A percentile compares a stretch with the other conserved stretches of the same genome.
Conservation (phyloP, 2,113 vertebrate genomes). For the Colaptes auratus region DNA sequence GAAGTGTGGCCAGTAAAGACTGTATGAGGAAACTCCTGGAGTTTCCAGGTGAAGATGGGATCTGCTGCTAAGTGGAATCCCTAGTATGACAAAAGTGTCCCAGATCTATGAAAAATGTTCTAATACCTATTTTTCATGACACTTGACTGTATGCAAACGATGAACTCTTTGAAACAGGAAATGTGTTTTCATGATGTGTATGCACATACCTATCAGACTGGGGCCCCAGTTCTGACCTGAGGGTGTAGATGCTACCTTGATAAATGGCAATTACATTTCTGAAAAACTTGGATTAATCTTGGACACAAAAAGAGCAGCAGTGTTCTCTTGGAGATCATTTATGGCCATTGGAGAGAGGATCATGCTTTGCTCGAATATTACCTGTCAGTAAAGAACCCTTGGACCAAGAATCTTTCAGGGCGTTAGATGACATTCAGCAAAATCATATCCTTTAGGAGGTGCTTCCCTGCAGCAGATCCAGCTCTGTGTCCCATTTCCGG, state of each 20-base stretch:
- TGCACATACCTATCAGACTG: neutral
- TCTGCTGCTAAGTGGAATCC: neutral
- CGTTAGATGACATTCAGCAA: constrained; percentile 43
- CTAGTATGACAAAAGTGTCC: neutral
- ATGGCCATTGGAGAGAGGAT: constrained; percentile 4
- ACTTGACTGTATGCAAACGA: neutral
- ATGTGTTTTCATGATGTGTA: constrained; percentile 1
- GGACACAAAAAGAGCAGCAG: neutral
- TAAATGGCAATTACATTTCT: constrained; percentile 33
- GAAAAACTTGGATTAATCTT: constrained; percentile 8
- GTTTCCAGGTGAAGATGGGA: neutral
- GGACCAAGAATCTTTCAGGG: constrained; percentile 27
- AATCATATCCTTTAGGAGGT: constrained; percentile 46
- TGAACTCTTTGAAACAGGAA: constrained; percentile 15
- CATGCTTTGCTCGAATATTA: constrained; percentile 35
- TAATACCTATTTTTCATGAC: neutral
- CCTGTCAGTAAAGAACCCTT: constrained; percentile 49
- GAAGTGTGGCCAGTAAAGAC: neutral
- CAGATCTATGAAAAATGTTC: neutral
- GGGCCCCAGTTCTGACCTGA: neutral
- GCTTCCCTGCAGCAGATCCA: constrained; percentile 54
- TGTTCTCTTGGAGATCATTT: constrained; percentile 11
- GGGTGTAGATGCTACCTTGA: constrained; percentile 22
- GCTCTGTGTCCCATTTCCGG: constrained; percentile 30
- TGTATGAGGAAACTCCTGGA: neutral